Evolutionary conservation across 1,140 invertebrate species (phyloP), one percentile per base, ranked within the genome.

Genomic region (Ceratitis capitata): DNA sequence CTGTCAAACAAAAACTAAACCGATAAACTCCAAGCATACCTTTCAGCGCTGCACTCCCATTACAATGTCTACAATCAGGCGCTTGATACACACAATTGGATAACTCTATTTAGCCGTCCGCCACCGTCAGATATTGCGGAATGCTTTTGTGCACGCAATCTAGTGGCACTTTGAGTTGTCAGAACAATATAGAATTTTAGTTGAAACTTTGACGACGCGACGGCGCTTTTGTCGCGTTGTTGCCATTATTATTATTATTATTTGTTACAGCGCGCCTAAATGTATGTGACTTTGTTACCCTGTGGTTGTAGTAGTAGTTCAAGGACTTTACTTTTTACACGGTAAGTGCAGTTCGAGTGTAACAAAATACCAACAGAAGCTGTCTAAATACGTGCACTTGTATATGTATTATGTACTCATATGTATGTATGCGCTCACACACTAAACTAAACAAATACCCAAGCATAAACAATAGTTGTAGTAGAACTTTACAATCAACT

Each of bases 141-240:
- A 78, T 78, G 39, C 69, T 45, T 78, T 74, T 32, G n/a, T 42
- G 10, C 5, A 35, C 19, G 64, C 64, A 42, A 19, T 74, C 45
- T 35, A 23, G 16, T n/a, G n/a, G 19, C 69, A 78, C 69, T 78
- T 45, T 45, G 9, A 78, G 39, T 78, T 78, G 69, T 35, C 69
- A 78, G 19, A 78, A 78, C 69, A 78, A 78, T 78, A n/a, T 32
- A 78, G 19, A 78, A 47, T 45, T 14, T 45, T 32, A 45, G 35
- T 78, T 78, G 69, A 78, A 78, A 78, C 69, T 78, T 78, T 78
- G 7, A 45, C 69, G 69, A 26, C 69, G 69, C 69, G 39, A 78
- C 42, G 39, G 2, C 35, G n/a, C 14, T 61, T 14, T 32, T 42
- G 35, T 16, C 6, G 19, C 32, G 19, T 2, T 61, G 26, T 53